Evolutionary conservation across 2,888 invertebrate species (phyloP), one percentile per base, ranked within the genome.

Genomic region (Tillus elongatus): DNA sequence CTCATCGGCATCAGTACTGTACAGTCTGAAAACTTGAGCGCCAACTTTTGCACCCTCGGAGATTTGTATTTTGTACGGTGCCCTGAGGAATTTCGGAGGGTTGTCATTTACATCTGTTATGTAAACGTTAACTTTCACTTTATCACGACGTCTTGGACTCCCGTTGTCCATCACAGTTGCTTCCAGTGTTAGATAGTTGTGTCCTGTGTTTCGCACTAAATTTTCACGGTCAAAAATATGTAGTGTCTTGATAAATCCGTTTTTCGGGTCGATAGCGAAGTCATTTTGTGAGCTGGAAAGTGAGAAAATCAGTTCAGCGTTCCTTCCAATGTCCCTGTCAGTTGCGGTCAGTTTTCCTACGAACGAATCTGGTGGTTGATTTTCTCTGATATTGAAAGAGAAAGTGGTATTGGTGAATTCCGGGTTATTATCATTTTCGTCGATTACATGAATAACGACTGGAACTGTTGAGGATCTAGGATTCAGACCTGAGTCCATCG

Each of bases 401-500:
- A 96, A 97, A 10, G 88, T 88, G 15, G 79, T 77, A 53, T 95
- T 90, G 2, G 82, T 81, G 65, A 98, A 97, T 59, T 83, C 78
- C 0, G 97, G 97, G 15, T 83, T 79, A 63, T 95, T 92, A 66
- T 97, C 96, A 64, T 98, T 97, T 67, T 95, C 92, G 67, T 96
- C 97, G 43, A 91, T 79, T 13, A 96, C 80, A 58, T 92, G 90
- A 43, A 96, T 83, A 11, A 92, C 87, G 2, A 96, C 84, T 4
- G 91, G 89, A 2, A 91, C 92, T 33, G 83, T 75, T 0, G 93
- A 90, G 35, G 79, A 86, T 57, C 82, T 76, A 28, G 77, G 72
- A 24, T 82, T 91, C 45, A 64, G 68, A 0, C 88, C 93, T 35
- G 82, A 75, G 64, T 95, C 95, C 35, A 71, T 75, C 2, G 89